Evolutionary conservation across 2,113 vertebrate species (phyloP), one percentile per base, ranked within the genome.

Genomic region (Lipophrys pholis): DNA sequence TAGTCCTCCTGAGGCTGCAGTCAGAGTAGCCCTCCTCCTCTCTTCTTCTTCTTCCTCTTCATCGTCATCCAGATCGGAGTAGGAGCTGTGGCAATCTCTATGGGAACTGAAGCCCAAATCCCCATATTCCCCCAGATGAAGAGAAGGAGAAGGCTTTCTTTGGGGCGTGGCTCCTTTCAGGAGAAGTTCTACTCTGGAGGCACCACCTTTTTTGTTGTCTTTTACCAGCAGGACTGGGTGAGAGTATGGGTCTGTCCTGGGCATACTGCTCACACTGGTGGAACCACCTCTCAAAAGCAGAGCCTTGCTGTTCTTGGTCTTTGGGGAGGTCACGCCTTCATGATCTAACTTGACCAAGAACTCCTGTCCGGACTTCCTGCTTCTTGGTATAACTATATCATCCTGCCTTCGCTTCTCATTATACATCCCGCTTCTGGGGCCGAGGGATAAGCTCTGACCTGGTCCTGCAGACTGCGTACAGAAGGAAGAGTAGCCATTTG

Each of bases 331-430:
- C 70, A 99, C 97, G 1, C 98, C 97, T 83, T 99, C 97, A 2
- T 99, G 98, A 89, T 99, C 98, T 86, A 99, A 93, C 89, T 99
- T 99, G 59, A 99, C 95, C 71, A 97, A 87, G 80, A 96, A 97
- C 84, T 99, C 97, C 0, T 89, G 89, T 35, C 94, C 93, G 0
- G 89, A 83, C 90, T 95, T 95, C 45, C 93, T 94, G 56, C 94
- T 88, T n/a, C 91, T 91, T 66, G 92, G 77, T 79, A 68, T 45
- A 3, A 80, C 77, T 84, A 92, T 0, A 53, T 94, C 90, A 91
- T 95, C 61, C 79, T 86, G 93, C 89, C 57, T 95, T 68, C 94
- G 95, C 90, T 93, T 93, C 69, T 95, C 95, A 45, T 91, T 91
- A 80, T 91, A 95, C 80, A 80, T 90, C 58, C 57, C 95, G 90